Base-by-base conservation (phyloP, 2,113 vertebrate species). In the Saccopteryx leptura region DNA sequence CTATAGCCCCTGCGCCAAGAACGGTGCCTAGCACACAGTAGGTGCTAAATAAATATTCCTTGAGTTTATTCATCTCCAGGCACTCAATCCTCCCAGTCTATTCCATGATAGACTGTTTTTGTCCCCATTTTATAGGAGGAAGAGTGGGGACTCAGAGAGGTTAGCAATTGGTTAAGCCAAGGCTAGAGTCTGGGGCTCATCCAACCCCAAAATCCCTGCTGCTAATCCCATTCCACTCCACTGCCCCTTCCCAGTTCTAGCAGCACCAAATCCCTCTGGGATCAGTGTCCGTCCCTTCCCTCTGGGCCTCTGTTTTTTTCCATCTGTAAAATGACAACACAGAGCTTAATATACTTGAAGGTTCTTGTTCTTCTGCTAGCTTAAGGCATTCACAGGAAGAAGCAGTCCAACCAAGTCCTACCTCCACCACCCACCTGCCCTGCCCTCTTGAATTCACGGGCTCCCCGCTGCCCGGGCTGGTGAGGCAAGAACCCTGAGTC, bases 51-150 rank as follows among this genome's bases (percentile, higher is more conserved):
- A 61, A 71, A 52, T 18, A 56, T 9, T 90, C 79, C 60, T 52
- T 31, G 17, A 75, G 28, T 46, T 24, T 58, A 13, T 66, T 58
- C 0, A 23, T 24, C n/a, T 61, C 54, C 69, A 71, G 26, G 17
- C 65, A 54, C 54, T 80, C 75, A 60, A 23, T 76, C 56, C 31
- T 91, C 48, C 28, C 61, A 18, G 4, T 33, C 46, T 21, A n/a
- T 23, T 9, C n/a, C 12, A 14, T 1, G 3, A 79, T 39, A 39
- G 19, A 13, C 56, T 68, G 54, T 56, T 78, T 82, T 75, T 56
- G 26, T 31, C 19, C 19, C 68, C 65, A 21, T 54, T 91, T 79
- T 74, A 96, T 10, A 85, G 89, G 86, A 93, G 74, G 9, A 78
- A 58, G 26, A 91, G 65, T 13, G 3, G 48, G 61, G 54, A 31